phyloP scores from a whole-genome alignment of 1,140 invertebrate genomes.

The Cardiocondyla obscurior region DNA sequence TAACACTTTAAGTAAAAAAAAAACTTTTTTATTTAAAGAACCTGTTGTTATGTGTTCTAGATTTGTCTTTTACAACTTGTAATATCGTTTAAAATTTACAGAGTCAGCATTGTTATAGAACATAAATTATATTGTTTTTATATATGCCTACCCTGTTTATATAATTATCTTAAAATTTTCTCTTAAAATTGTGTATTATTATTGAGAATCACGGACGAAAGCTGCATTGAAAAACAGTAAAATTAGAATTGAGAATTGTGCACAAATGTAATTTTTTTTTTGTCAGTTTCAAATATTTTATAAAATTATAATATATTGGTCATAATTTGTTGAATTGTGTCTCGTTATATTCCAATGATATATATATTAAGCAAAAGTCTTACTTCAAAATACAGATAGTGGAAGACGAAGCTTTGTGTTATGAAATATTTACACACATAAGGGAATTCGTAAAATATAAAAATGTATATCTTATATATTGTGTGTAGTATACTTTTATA shows the following conservation, averaged over 20 bases:
- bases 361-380: slow-evolving; percentile 37
- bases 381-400: slow-evolving; percentile 50
- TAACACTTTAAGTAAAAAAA: too few relatives aligned
- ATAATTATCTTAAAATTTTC: slow-evolving; percentile 32
- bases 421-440: slow-evolving; percentile 50
- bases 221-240: too few relatives aligned
- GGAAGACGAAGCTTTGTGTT: slow-evolving; percentile 64
- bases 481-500: slow-evolving; percentile 7
- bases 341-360: slow-evolving; percentile 11
- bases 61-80: background rate
- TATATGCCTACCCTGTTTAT: slow-evolving; percentile 28
- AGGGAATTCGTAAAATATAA: slow-evolving; percentile 57
- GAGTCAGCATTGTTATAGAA: background rate
- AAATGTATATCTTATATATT: background rate
- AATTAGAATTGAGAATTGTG: too few relatives aligned
- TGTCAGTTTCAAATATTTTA: background rate
- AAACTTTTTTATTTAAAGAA: slow-evolving; percentile 26
- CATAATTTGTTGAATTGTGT: too few relatives aligned
- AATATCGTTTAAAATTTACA: background rate
- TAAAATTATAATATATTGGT: too few relatives aligned
- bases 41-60: background rate
- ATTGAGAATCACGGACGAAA: slow-evolving; percentile 29
- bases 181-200: slow-evolving; percentile 11
- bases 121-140: background rate
- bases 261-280: background rate